Evolutionary conservation across 2,113 vertebrate species (phyloP).

Genomic region (Hippocampus guttulatus): DNA sequence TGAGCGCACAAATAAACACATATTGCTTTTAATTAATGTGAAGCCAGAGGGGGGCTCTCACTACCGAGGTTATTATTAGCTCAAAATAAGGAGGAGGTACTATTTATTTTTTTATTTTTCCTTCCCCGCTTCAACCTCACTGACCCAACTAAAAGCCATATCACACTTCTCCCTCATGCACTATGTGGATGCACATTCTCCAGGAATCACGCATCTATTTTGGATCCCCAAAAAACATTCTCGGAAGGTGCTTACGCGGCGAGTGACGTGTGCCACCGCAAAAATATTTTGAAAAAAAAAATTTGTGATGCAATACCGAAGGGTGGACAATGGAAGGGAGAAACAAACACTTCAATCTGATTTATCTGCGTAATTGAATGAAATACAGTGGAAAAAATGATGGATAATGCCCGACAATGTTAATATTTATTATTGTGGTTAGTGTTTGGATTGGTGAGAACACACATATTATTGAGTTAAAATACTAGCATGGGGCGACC

Average conservation of each 20-base stretch:
- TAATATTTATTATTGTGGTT: background rate
- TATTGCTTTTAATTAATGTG: constrained; percentile 3
- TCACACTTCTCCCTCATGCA: background rate
- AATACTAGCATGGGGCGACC: too few species aligned
- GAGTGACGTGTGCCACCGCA: constrained; percentile 27
- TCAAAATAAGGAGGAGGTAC: constrained; percentile 32
- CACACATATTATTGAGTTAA: background rate
- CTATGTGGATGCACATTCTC: constrained; percentile 17
- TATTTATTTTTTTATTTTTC: constrained; percentile 7
- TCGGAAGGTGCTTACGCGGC: constrained; percentile 21
- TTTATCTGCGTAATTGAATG: too few species aligned
- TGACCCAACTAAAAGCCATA: constrained; percentile 28
- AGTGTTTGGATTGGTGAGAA: background rate
- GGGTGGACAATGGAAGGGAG: background rate
- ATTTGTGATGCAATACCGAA: constrained; percentile 10
- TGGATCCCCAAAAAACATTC: constrained; percentile 30
- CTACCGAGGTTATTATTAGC: constrained; percentile 48
- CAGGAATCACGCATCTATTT: constrained; percentile 53
- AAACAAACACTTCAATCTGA: background rate
- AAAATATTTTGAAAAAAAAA: background rate
- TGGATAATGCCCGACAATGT: background rate
- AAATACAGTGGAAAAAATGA: background rate
- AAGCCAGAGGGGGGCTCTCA: constrained; percentile 30
- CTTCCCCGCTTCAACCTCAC: constrained; percentile 5
- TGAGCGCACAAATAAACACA: background rate